These are phyloP conservation scores for Pseudocheirus occidentalis DNA, from an alignment of 2,797 vertebrate species.

Conservation along the genomic window DNA sequence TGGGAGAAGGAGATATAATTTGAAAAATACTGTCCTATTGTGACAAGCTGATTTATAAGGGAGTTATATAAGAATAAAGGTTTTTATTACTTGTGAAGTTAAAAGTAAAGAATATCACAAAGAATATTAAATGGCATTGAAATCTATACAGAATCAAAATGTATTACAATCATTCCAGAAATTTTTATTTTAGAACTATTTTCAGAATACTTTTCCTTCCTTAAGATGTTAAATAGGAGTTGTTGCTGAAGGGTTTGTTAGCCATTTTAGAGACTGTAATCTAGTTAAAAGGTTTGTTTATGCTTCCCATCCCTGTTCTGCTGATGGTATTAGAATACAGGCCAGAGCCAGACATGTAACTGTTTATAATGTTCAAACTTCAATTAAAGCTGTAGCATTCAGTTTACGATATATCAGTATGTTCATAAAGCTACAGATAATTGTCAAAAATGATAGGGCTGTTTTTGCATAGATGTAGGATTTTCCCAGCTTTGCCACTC, in stretches of 20 bases:
- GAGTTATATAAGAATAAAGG: slow-evolving; percentile 20
- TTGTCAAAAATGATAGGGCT: slow-evolving; percentile 41
- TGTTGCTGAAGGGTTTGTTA: slow-evolving; percentile 76
- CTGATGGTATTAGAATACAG: slow-evolving; percentile 78
- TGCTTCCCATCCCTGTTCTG: slow-evolving; percentile 82
- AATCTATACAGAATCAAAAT: slow-evolving; percentile 54
- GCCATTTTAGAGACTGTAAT: slow-evolving; percentile 79
- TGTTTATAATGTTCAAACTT: slow-evolving; percentile 82
- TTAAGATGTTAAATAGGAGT: slow-evolving; percentile 64
- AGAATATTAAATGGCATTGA: slow-evolving; percentile 47
- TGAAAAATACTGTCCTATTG: slow-evolving; percentile 52
- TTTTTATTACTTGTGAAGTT: slow-evolving; percentile 55
- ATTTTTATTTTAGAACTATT: slow-evolving; percentile 54
- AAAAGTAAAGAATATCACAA: slow-evolving; percentile 31
- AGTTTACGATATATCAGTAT: slow-evolving; percentile 57
- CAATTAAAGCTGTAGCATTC: slow-evolving; percentile 79
- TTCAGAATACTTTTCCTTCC: slow-evolving; percentile 63
- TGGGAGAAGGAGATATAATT: slow-evolving; percentile 42
- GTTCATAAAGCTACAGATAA: slow-evolving; percentile 64
- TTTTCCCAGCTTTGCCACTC: slow-evolving; percentile 39
- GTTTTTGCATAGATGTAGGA: not conserved
- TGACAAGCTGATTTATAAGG: slow-evolving; percentile 56
- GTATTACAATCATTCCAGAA: slow-evolving; percentile 37
- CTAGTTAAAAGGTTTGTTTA: slow-evolving; percentile 84
- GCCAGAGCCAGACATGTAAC: slow-evolving; percentile 82